Evolutionary conservation across 2,113 vertebrate species (phyloP).

Genomic region (Paradisaea rubra): DNA sequence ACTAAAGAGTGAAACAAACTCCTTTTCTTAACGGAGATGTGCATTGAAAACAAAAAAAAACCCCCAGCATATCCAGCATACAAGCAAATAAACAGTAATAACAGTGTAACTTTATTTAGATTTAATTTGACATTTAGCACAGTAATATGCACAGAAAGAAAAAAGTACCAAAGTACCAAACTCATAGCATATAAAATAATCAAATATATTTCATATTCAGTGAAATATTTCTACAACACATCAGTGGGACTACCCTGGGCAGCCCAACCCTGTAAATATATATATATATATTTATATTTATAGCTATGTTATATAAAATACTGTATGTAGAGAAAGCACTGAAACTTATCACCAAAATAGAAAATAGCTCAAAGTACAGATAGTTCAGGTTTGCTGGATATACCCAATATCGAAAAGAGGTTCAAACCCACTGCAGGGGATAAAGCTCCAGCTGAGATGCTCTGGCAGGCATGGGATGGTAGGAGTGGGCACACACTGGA

Average conservation of each 20-base stretch:
- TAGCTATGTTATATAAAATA: constrained; percentile 57
- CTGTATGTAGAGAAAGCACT: constrained; percentile 44
- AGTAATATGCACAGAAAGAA: constrained; percentile 58
- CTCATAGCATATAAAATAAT: constrained; percentile 46
- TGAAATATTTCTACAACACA: constrained; percentile 53
- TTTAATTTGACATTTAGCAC: constrained; percentile 60
- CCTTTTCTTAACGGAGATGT: neutral
- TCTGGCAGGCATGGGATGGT: neutral
- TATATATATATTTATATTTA: neutral
- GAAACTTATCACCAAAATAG: constrained; percentile 53
- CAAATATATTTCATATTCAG: constrained; percentile 24
- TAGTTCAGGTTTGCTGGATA: constrained; percentile 15
- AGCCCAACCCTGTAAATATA: constrained; percentile 30
- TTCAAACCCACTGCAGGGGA: constrained; percentile 31
- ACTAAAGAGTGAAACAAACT: neutral
- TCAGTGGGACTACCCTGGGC: neutral
- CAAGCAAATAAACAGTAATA: constrained; percentile 10
- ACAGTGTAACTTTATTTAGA: constrained; percentile 63
- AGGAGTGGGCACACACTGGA: neutral
- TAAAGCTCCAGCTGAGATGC: neutral
- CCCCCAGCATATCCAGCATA: neutral
- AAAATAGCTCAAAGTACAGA: constrained; percentile 60
- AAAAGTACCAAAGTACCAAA: constrained; percentile 64
- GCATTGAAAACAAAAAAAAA: neutral
- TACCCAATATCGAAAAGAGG: constrained; percentile 22